phyloP scores from a whole-genome alignment of 2,888 invertebrate genomes.

The Pyrrhia umbra region DNA sequence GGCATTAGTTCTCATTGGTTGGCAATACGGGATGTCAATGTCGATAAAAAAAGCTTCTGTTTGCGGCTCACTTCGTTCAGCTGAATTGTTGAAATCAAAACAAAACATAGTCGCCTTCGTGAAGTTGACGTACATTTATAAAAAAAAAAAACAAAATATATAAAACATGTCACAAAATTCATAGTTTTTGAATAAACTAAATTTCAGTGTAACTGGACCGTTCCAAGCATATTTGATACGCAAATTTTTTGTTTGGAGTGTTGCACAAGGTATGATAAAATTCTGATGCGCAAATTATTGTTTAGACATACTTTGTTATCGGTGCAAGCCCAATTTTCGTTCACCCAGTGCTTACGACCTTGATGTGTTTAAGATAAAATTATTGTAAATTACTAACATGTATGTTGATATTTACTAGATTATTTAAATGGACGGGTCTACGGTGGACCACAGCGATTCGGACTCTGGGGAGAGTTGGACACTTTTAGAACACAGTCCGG shows the following conservation, averaged over 20 bases:
- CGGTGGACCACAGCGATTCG: constrained; percentile 85
- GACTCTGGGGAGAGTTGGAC: constrained; percentile 89
- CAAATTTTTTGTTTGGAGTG: constrained; percentile 65
- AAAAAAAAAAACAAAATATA: constrained; percentile 73
- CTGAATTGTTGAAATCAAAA: constrained; percentile 54
- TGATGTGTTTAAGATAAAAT: constrained; percentile 13
- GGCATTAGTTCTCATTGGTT: not conserved
- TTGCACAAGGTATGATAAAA: constrained; percentile 64
- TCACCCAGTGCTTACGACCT: constrained; percentile 23
- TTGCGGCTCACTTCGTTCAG: constrained; percentile 32
- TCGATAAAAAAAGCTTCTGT: constrained; percentile 1
- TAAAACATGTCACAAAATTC: constrained; percentile 70
- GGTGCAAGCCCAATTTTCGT: constrained; percentile 23
- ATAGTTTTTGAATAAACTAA: constrained; percentile 68
- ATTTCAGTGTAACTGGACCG: constrained; percentile 73
- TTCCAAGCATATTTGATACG: constrained; percentile 60
- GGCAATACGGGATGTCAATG: not conserved
- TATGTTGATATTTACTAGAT: constrained; percentile 44
- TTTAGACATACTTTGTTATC: constrained; percentile 7
- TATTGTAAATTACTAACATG: constrained; percentile 12
- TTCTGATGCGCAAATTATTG: constrained; percentile 53
- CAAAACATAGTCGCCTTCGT: constrained; percentile 68
- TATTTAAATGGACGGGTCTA: constrained; percentile 80
- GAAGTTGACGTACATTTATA: constrained; percentile 67
- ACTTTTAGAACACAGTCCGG: constrained; percentile 77